Base-by-base conservation (phyloP, 2,888 invertebrate species). In the Nomada fabriciana region DNA sequence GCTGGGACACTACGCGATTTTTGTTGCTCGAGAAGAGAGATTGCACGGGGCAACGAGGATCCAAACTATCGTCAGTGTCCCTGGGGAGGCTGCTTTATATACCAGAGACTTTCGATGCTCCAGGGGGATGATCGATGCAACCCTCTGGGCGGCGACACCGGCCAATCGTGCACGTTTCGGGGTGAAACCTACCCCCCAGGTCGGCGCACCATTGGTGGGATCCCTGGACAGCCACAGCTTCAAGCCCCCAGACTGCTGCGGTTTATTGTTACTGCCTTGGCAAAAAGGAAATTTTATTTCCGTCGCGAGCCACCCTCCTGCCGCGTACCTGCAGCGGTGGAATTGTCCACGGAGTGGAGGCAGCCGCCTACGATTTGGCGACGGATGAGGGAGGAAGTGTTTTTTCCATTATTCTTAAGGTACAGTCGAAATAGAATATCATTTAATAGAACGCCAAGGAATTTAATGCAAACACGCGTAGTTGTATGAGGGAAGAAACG, bases 41-140 rank as follows among this genome's bases (percentile, higher is more conserved):
- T n/a, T 59, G 57, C 55, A 23, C 70, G 74, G 52, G 23, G 29
- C 52, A 10, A 20, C 42, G 64, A 77, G 75, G 60, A 82, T 59
- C 78, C 76, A 71, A 75, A 90, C 90, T 90, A 90, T 90, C 87
- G 79, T 15, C 70, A 57, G 64, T 61, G 76, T 91, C 90, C 91
- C 91, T 82, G 86, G 91, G 92, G 89, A 76, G 86, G 72, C 73
- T 69, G 86, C 84, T 90, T 91, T 93, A 92, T 93, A 92, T 91
- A 91, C 76, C 42, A 52, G 50, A 77, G 72, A 61, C 70, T 60
- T 80, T 80, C 82, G 70, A 59, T 65, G 61, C 73, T 68, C 65
- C 57, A 82, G 80, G 88, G 86, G 89, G 90, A 84, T 91, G 90
- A 93, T 93, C 93, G 91, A 93, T 93, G 91, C 91, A 91, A 91